A percentile compares a stretch with the other conserved stretches of the same genome.
These are phyloP conservation scores for Drosophila bipectinata DNA, from an alignment of 1,140 invertebrate species.

Conservation along the genomic window DNA sequence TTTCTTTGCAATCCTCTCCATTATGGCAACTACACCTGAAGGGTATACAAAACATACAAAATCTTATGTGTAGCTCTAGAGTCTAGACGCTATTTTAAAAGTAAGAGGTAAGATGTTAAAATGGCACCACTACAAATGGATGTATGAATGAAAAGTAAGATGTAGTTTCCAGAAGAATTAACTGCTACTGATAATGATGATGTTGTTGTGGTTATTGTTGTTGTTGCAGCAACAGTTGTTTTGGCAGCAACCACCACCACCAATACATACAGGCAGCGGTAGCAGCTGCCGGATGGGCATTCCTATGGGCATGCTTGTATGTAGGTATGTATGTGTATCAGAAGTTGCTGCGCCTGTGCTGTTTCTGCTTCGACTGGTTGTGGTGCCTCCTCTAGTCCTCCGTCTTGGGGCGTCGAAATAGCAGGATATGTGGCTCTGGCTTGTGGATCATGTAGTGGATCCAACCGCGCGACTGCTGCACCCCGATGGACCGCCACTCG, in stretches of 20 bases:
- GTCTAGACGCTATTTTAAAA: constrained; percentile 25
- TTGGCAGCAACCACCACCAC: constrained; percentile 36
- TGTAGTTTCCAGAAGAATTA: neutral
- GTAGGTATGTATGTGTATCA: constrained; percentile 25
- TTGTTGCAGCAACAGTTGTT: constrained; percentile 49
- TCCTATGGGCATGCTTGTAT: constrained; percentile 7
- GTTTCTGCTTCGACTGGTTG: constrained; percentile 9
- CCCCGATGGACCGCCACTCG: constrained; percentile 97
- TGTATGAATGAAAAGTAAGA: neutral
- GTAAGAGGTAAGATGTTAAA: constrained; percentile 4
- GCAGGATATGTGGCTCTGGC: constrained; percentile 90
- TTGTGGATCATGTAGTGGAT: constrained; percentile 98
- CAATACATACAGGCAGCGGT: constrained; percentile 10
- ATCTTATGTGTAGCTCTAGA: constrained; percentile 28
- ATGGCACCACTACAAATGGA: neutral
- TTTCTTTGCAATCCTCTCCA: neutral
- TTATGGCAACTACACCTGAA: neutral
- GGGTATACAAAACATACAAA: constrained; percentile 6
- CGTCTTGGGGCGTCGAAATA: constrained; percentile 85
- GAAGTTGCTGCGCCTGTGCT: constrained; percentile 11
- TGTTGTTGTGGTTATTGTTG: constrained; percentile 6
- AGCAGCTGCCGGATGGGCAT: constrained; percentile 49
- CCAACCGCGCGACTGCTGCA: constrained; percentile 98
- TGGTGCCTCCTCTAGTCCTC: constrained; percentile 47
- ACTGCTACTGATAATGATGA: neutral